Base-by-base conservation (phyloP, 1,140 invertebrate species). In the Pogonomyrmex barbatus region DNA sequence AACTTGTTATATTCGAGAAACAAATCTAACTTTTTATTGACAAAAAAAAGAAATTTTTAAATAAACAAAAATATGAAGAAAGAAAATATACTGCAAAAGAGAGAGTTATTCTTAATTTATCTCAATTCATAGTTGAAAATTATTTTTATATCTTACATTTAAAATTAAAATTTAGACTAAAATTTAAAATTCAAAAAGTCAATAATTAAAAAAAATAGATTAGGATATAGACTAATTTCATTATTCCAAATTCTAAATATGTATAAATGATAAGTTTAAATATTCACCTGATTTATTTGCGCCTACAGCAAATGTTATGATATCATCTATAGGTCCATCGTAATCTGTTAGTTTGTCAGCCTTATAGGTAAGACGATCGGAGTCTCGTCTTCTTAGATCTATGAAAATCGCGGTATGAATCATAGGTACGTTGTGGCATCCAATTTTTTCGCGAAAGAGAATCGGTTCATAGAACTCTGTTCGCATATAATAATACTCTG, bases 241-340 rank as follows among this genome's bases (percentile, higher is more conserved):
- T 1, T 75, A 42, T 75, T 24, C 24, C 12, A 75, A 73, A 54
- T 52, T 75, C 62, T 76, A 58, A 24, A 30, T 58, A 58, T 58
- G 17, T 65, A 12, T 30, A 24, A 52, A 1, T 62, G 4, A 3
- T 70, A 47, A 24, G 5, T 10, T 24, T 84, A 4, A 42, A 30
- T 86, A 88, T 92, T 94, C 94, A 97, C 96, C 96, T 91, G 96
- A 96, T 89, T 95, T 95, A 92, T 97, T 97, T 12, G 99, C 98
- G 83, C 97, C 97, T 9, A 97, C 92, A 6, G 98, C 98, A 96
- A 99, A 99, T 12, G 97, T 96, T 91, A 99, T 99, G 56, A 99
- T 99, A 94, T 99, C 99, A 95, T 99, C 98, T 8, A 96, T 94
- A 0, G 98, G 98, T 54, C 98, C 98, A 71, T 96, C 95, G 83